Evolutionary conservation across 2,113 vertebrate species (phyloP).

Genomic region (Turnix velox): DNA sequence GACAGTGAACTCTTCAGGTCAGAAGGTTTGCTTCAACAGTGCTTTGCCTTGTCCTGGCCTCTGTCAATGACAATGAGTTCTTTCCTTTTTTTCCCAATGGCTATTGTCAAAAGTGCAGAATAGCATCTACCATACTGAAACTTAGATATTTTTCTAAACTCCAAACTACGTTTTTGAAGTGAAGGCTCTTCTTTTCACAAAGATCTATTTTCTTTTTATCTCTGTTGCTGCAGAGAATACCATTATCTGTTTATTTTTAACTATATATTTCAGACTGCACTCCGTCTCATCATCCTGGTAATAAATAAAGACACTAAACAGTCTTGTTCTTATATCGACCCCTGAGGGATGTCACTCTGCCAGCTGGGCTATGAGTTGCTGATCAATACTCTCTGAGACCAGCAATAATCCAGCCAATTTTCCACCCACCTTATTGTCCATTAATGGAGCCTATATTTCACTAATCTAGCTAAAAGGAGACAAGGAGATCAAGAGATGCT

Average conservation of each 20-base stretch:
- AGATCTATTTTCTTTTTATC: neutral
- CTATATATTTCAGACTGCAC: neutral
- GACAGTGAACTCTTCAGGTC: neutral
- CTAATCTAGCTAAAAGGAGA: neutral
- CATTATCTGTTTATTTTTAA: neutral
- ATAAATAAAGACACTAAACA: neutral
- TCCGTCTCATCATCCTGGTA: neutral
- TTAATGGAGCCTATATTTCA: neutral
- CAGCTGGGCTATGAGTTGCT: neutral
- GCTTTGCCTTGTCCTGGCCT: neutral
- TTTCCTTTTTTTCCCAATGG: neutral
- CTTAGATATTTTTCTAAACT: neutral
- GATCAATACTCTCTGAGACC: neutral
- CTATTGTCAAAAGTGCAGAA: neutral
- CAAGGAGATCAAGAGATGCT: neutral
- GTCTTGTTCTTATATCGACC: accelerated
- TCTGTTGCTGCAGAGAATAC: neutral
- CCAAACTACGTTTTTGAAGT: neutral
- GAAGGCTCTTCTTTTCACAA: neutral
- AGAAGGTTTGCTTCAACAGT: neutral
- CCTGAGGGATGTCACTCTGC: neutral
- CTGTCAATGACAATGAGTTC: neutral
- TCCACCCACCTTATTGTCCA: neutral
- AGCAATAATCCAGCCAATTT: neutral
- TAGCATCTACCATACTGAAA: neutral